These are phyloP conservation scores for Eilema caniola DNA, from an alignment of 2,888 invertebrate genomes.

Conservation along the genomic window DNA sequence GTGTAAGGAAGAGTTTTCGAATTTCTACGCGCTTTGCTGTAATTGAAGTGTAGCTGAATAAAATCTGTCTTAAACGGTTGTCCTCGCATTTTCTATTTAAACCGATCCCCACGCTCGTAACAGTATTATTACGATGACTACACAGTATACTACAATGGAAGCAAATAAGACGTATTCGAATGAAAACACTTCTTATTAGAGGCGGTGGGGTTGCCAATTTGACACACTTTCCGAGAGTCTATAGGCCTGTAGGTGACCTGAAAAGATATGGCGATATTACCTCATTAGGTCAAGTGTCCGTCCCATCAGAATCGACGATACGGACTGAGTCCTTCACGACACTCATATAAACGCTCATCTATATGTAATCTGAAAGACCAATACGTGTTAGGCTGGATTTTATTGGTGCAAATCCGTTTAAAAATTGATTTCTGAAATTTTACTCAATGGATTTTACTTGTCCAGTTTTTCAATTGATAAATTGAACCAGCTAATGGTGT, in stretches of 20 bases:
- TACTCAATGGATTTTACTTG: background rate
- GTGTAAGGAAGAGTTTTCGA: no score
- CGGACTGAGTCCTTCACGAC: constrained; percentile 6
- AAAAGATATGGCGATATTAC: constrained; percentile 10
- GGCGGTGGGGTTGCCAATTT: background rate
- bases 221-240: background rate
- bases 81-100: no score
- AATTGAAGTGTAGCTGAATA: no score
- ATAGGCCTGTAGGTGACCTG: background rate
- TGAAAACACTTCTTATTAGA: background rate
- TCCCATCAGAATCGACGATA: background rate
- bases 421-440: background rate
- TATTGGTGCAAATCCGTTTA: background rate
- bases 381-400: background rate
- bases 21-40: no score
- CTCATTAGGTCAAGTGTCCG: constrained; percentile 12
- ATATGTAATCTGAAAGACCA: background rate
- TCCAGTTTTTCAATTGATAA: background rate
- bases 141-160: no score
- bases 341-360: background rate
- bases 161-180: background rate
- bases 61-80: no score
- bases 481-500: background rate
- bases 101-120: no score
- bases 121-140: no score